Evolutionary conservation across 2,113 vertebrate species (phyloP).

Genomic region (Lanius collurio): DNA sequence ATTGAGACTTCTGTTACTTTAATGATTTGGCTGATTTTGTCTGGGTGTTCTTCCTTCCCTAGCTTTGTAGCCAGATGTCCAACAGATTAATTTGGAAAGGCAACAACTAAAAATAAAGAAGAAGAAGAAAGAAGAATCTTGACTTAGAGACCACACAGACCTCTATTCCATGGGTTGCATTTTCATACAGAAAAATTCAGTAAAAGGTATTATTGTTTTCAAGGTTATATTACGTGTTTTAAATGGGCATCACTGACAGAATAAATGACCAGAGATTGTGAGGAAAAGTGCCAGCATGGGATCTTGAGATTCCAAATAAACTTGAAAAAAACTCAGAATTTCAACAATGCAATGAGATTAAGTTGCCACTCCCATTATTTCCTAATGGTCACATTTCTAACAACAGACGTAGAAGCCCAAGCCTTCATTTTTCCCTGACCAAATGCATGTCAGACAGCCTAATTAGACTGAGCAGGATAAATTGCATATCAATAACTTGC

Average conservation of each 20-base stretch:
- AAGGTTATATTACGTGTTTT: background rate
- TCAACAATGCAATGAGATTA: background rate
- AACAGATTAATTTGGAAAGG: background rate
- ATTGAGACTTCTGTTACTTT: background rate
- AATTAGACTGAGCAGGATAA: background rate
- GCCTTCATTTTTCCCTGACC: background rate
- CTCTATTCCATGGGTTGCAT: background rate
- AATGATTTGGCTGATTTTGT: background rate
- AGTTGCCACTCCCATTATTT: conserved; percentile 8
- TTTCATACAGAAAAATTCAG: background rate
- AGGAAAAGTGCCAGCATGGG: background rate
- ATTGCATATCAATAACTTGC: background rate
- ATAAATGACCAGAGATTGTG: background rate
- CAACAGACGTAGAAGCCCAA: background rate
- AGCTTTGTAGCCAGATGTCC: background rate
- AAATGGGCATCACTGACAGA: background rate
- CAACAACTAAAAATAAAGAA: background rate
- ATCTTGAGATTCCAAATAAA: background rate
- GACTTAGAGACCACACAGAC: background rate
- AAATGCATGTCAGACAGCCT: background rate
- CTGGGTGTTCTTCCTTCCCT: background rate
- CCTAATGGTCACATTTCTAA: background rate
- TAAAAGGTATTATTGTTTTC: background rate
- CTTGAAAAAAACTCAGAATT: background rate
- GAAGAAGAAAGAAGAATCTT: background rate